Percentiles rank a stretch among this genome's conserved stretches.
These are phyloP conservation scores for Brachyopa scutellaris DNA, from an alignment of 2,888 invertebrate species.

Conservation along the genomic window DNA sequence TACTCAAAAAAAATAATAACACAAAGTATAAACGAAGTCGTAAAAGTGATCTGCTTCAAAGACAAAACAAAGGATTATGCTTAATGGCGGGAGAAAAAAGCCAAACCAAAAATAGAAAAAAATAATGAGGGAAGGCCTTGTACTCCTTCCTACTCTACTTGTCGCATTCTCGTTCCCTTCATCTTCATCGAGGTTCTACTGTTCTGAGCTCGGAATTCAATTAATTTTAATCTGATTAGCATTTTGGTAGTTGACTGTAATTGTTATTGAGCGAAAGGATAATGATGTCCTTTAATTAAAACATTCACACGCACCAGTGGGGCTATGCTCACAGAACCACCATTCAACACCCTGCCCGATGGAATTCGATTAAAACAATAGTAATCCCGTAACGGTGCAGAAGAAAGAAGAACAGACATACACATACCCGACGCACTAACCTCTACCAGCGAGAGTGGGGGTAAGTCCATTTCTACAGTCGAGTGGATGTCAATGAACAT, in stretches of 20 bases:
- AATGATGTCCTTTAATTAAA: slow-evolving; percentile 68
- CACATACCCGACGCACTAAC: neutral
- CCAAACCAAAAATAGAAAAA: too few species aligned
- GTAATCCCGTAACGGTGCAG: slow-evolving; percentile 30
- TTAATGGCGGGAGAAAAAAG: slow-evolving; percentile 42
- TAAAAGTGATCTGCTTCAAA: slow-evolving; percentile 49
- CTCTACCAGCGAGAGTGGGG: neutral
- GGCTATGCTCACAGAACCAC: slow-evolving; percentile 23
- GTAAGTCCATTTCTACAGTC: slow-evolving; percentile 53
- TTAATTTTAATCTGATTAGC: slow-evolving; percentile 69
- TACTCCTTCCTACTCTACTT: neutral
- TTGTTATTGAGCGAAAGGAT: slow-evolving; percentile 67
- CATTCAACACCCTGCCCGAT: slow-evolving; percentile 25
- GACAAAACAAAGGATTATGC: slow-evolving; percentile 40
- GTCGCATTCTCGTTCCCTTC: neutral
- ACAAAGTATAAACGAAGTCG: slow-evolving; percentile 51
- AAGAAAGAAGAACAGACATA: slow-evolving; percentile 3
- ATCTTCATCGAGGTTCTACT: neutral
- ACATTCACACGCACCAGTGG: slow-evolving; percentile 62
- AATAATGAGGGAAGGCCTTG: slow-evolving; percentile 33
- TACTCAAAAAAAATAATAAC: slow-evolving; percentile 45
- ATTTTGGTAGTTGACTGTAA: slow-evolving; percentile 67
- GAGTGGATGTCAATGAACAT: slow-evolving; percentile 58
- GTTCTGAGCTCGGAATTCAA: slow-evolving; percentile 57
- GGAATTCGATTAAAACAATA: slow-evolving; percentile 58